Evolutionary conservation across 2,888 invertebrate species (phyloP).

Genomic region (Hartigia nigra): DNA sequence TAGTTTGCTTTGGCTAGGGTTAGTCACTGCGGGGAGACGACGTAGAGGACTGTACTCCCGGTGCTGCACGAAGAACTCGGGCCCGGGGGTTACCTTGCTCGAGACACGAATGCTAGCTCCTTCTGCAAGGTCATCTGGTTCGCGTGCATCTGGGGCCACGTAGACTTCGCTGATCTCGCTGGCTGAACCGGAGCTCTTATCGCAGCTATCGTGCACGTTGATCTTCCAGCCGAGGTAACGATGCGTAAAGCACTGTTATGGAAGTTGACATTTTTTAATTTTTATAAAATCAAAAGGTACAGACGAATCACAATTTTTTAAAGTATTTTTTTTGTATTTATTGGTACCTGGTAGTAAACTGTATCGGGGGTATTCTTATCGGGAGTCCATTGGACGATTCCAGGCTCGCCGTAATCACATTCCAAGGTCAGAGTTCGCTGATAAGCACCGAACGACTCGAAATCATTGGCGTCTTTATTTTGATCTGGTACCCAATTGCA

Average conservation of each 20-base stretch:
- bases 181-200: conserved; percentile 68
- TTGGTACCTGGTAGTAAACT: conserved; percentile 87
- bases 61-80: conserved; percentile 56
- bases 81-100: conserved; percentile 62
- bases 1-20: conserved; percentile 4
- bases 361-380: conserved; percentile 88
- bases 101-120: conserved; percentile 53
- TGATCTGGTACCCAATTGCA: conserved; percentile 89
- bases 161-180: conserved; percentile 71
- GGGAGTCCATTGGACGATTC: conserved; percentile 88
- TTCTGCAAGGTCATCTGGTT: conserved; percentile 49
- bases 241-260: conserved; percentile 88
- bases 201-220: conserved; percentile 87
- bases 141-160: conserved; percentile 64
- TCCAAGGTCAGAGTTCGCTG: conserved; percentile 85
- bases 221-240: conserved; percentile 96
- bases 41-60: background rate
- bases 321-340: background rate
- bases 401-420: conserved; percentile 87
- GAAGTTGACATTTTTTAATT: conserved; percentile 20
- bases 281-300: background rate
- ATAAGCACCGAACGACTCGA: conserved; percentile 89
- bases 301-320: background rate
- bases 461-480: conserved; percentile 83
- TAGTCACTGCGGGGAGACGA: conserved; percentile 18